Base-by-base conservation (phyloP, 2,113 vertebrate species). In the Athene noctua region DNA sequence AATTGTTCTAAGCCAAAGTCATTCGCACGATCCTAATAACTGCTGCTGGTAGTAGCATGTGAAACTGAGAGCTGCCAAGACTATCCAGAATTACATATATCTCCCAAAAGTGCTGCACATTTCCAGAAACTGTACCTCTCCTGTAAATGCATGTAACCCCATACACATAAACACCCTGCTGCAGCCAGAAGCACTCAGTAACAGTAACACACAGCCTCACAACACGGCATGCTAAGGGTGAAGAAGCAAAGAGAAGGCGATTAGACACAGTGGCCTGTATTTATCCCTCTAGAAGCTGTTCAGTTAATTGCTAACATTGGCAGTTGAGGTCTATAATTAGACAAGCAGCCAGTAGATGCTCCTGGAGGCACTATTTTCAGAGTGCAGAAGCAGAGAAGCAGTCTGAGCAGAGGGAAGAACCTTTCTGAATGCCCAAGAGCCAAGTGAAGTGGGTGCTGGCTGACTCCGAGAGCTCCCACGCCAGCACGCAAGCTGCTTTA, bases 321-420 rank as follows among this genome's bases (percentile, higher is more conserved):
- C 87, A 63, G 71, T 6, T 36, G 71, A 91, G 79, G 59, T 83
- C 74, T 61, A 13, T 67, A 90, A 97, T 82, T 77, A 91, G 78
- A 55, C 71, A 82, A 66, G 81, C 87, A 92, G 95, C 89, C 94
- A 94, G 63, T 4, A 80, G 91, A 63, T 91, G 81, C 89, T 95
- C 78, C 94, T 94, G 71, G 42, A 74, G 80, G 95, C 74, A 74
- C 86, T 29, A 29, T 80, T 97, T 90, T 4, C 66, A 63, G 84
- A 94, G 74, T 26, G 19, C 62, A 55, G 87, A 51, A 70, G 85
- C 55, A 55, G 51, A 67, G 74, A 22, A 52, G 67, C 63, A 44
- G 86, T 38, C 82, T 20, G 22, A 77, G 78, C 51, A 51, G 63
- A 63, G 59, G 46, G 58, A 58, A 80, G 55, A 82, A 71, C 29